Evolutionary conservation across 2,797 vertebrate species (phyloP), one percentile per base, ranked within the genome.

Genomic region (Microhierax caerulescens): DNA sequence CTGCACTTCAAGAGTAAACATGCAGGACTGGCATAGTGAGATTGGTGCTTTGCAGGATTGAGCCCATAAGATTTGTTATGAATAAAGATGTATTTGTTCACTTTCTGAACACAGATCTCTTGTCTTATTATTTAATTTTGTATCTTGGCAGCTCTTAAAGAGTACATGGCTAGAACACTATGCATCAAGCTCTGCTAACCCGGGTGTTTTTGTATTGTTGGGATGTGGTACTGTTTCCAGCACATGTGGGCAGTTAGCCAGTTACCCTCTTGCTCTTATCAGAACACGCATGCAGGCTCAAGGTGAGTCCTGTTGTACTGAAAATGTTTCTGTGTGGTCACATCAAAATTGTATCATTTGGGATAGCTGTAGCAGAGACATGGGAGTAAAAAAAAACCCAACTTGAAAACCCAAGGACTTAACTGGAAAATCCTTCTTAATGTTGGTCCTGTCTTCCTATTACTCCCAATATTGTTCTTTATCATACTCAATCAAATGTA

Each of bases 221-320:
- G 98, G 98, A 21, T 99, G 99, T 27, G 99, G 99, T 8, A 99
- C 99, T 34, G 73, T 98, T 21, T 99, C 99, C 83, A 99, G 99
- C 97, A 99, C 99, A 0, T 99, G 99, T 47, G 99, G 99, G 10
- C 99, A 99, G 96, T 94, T 99, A 68, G 98, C 99, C 95, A 99
- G 99, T 90, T 99, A 99, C 95, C 99, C 99, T 14, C 97, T 99
- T 72, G 99, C 99, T 74, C 98, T 99, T 67, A 97, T 99, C 97
- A 98, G 99, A 76, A 99, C 99, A 36, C 98, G 99, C 90, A 99
- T 99, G 99, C 99, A 99, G 96, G 99, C 99, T 47, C 99, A 99
- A 98, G 99, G 99, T 99, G 97, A 93, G 98, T 76, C 27, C 22
- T 53, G 13, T 34, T 57, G 9, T 39, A 32, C 63, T 74, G 47